Evolutionary conservation across 2,888 invertebrate genomes (phyloP), one percentile per base, ranked within the genome.

Genomic region (Tanypteryx hageni): DNA sequence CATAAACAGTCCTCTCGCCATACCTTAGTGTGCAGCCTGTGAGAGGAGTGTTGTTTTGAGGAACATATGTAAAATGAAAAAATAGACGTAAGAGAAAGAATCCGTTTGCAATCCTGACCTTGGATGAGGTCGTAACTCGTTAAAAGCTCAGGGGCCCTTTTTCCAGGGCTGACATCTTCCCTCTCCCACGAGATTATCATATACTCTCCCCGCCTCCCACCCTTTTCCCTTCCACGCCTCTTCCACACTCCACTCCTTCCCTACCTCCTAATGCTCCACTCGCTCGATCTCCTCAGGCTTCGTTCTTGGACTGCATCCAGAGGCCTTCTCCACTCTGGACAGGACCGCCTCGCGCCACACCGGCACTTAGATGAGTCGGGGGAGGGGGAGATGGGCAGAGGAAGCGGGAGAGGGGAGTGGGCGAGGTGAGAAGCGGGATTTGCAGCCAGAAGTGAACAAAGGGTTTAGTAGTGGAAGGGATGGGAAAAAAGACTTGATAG

Each of bases 111-210:
- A 16, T 22, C 8, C 76, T 22, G 13, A 76, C 76, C 76, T 76
- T 76, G 76, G 76, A 22, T 22, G 76, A 76, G 76, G 76, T 76
- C 76, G 22, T 76, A 61, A 61, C 61, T 61, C 61, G 61, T 61
- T 22, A 8, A 76, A 76, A 76, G 13, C 7, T 22, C 76, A 61
- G 18, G 18, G 61, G 61, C 13, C 61, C 61, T 61, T 18, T 61
- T 61, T 61, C 76, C 27, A 76, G 10, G 22, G 27, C 76, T 76
- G 10, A n/a, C 76, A 10, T 76, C 7, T 0, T n/a, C 22, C 27
- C 27, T 11, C 27, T 27, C n/a, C 22, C n/a, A 76, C 27, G n/a
- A 44, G 44, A 44, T 44, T 44, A 44, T 44, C 44, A 44, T 44
- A 44, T 44, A 44, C 44, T 44, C 44, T 44, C 44, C 9, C 76